Base-by-base conservation (phyloP, 2,888 invertebrate species). In the Metellina segmentata region DNA sequence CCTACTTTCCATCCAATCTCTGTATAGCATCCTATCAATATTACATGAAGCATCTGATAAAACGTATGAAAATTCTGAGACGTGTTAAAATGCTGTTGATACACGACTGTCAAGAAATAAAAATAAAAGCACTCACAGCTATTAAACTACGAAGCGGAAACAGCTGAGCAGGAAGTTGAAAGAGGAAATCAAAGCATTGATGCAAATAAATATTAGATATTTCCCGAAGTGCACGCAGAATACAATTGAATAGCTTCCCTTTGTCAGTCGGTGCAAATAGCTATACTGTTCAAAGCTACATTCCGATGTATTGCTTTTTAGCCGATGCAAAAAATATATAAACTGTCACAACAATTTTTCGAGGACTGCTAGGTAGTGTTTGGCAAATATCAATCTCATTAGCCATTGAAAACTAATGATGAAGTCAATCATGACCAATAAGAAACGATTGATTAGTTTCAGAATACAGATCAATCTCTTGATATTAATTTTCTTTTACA, bases 101-200 rank as follows among this genome's bases (percentile, higher is more conserved):
- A 13, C 16, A 69, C 4, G 16, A 16, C 16, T n/a, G n/a, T 16
- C 16, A 69, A 11, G 16, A 13, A 69, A 69, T 13, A 69, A 16
- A 13, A 69, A 69, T 13, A 69, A 11, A 13, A 4, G 4, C 69
- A 69, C 13, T 6, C 20, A 72, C 48, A 49, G 48, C 13, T 75
- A 75, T 75, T 34, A 7, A 7, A 6, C 6, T 34, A 19, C 11
- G 34, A 19, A 72, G 7, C 71, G 85, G 85, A 85, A 85, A 75
- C 85, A 85, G 85, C 85, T 85, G 85, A 75, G 48, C 85, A 85
- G 85, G 85, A 85, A 85, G 34, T 61, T n/a, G 13, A 34, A 75
- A 85, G 16, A 83, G 83, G 83, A 83, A 83, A 53, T 74, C 34
- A 53, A 74, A 83, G 6, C 83, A 74, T 83, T 74, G 81, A 70